Base-by-base conservation (phyloP, 2,113 vertebrate genomes). In the Phaethon lepturus region DNA sequence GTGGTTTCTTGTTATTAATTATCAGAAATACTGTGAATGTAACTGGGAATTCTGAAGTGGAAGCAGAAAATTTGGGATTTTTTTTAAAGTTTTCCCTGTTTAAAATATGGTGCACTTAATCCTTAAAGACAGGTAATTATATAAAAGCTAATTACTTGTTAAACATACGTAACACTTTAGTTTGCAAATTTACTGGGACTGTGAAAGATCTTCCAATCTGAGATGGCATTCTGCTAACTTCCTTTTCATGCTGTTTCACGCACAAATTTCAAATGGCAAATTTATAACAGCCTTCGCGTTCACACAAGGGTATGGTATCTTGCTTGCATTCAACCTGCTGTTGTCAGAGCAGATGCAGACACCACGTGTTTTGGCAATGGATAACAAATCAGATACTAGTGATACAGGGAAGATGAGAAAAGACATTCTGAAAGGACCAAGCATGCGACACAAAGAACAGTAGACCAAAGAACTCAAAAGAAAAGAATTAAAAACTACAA, bases 301-400 rank as follows among this genome's bases (percentile, higher is more conserved):
- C 94, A 87, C 94, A 91, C 67, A 94, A 85, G 71, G 84, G 84
- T 87, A 88, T 35, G 64, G 58, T 75, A 93, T 92, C 87, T 76
- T 95, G 85, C 89, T 91, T 93, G 89, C 75, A 86, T 95, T 94
- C 96, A 96, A 93, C 92, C 82, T 95, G 87, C 95, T 94, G 91
- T 50, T 95, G 73, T 91, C 93, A 95, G 84, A 96, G 91, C 95
- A 96, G 95, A 95, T 90, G 95, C 93, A 94, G 92, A 85, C 76
- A 94, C 87, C 95, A 93, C 69, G 73, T 62, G 85, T 82, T 96
- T 91, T 90, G 93, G 93, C 95, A 96, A 40, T 33, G 77, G 95
- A 62, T 92, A 95, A 92, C 86, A 90, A 73, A 96, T 94, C 94
- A 80, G 79, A 95, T 63, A 97, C 86, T n/a, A 92, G 86, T 22